Percentiles rank a stretch among this genome's conserved stretches.
Evolutionary conservation across 2,113 vertebrate species (phyloP).

Genomic region (Amphilophus citrinellus): DNA sequence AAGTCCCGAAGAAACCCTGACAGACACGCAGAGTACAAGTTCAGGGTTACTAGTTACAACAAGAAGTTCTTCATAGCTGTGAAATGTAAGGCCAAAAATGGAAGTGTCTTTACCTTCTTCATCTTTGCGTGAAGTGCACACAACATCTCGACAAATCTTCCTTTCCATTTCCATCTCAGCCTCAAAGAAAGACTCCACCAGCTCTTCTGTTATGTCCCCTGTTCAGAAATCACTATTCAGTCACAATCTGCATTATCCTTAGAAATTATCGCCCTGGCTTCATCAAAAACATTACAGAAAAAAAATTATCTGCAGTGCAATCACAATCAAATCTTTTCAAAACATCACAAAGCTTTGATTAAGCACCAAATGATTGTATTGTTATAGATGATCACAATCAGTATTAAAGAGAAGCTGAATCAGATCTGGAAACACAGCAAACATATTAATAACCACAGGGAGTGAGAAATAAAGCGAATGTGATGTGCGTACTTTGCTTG

Average conservation of each 20-base stretch:
- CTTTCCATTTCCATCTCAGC: slow-evolving; percentile 99
- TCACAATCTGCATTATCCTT: background rate
- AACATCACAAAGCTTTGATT: too few relatives aligned
- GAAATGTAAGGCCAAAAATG: background rate
- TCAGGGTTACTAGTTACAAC: background rate
- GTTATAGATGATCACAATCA: background rate
- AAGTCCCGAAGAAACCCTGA: slow-evolving; percentile 97
- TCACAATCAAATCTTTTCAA: background rate
- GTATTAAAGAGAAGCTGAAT: background rate
- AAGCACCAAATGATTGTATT: too few relatives aligned
- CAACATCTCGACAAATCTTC: slow-evolving; percentile 95
- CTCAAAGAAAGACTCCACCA: slow-evolving; percentile 97
- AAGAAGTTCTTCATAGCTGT: background rate
- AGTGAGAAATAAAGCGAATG: background rate
- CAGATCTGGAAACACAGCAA: background rate
- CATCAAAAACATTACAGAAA: background rate
- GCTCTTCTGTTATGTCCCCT: slow-evolving; percentile 91
- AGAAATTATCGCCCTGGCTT: background rate
- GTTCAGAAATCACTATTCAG: slow-evolving; percentile 24
- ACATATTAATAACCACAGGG: background rate
- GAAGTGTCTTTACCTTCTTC: slow-evolving; percentile 89
- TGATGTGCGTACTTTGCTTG: slow-evolving; percentile 84
- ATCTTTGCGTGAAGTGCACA: slow-evolving; percentile 95
- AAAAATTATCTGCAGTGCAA: background rate
- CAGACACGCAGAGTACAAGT: slow-evolving; percentile 7